These are phyloP conservation scores for Lanius collurio DNA, from an alignment of 2,113 vertebrate species.

Conservation along the genomic window DNA sequence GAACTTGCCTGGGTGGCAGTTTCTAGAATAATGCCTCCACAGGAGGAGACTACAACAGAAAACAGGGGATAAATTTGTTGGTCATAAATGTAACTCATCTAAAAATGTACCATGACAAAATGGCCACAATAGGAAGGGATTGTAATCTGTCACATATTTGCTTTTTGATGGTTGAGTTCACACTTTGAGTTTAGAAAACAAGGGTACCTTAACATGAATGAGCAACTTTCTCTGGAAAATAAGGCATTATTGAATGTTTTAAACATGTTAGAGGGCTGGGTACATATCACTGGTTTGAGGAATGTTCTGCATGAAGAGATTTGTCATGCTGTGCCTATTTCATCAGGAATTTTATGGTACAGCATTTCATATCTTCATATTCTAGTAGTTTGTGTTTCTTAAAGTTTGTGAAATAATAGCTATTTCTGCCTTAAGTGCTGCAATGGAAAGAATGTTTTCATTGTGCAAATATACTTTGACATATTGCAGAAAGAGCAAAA, in stretches of 20 bases:
- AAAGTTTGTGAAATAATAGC: slow-evolving; percentile 26
- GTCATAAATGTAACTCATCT: not conserved
- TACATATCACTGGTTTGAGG: not conserved
- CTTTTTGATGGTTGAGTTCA: not conserved
- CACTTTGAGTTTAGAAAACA: not conserved
- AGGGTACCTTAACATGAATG: not conserved
- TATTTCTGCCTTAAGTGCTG: slow-evolving; percentile 17
- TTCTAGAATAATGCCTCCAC: not conserved
- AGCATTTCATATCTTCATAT: not conserved
- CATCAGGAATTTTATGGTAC: not conserved
- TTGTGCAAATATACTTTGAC: slow-evolving; percentile 21
- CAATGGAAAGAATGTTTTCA: slow-evolving; percentile 3
- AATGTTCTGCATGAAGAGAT: not conserved
- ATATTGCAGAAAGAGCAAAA: not conserved
- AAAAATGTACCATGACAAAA: not conserved
- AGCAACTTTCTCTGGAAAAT: not conserved
- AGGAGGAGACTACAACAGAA: not conserved
- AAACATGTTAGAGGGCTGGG: not conserved
- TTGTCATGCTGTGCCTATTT: not conserved
- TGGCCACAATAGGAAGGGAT: not conserved
- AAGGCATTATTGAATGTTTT: not conserved
- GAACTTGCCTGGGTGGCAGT: not conserved
- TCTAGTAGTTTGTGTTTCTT: not conserved
- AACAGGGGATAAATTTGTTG: not conserved
- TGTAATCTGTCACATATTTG: not conserved